Conservation (phyloP, 2,888 invertebrate species). For the Amphipyra tragopoginis region DNA sequence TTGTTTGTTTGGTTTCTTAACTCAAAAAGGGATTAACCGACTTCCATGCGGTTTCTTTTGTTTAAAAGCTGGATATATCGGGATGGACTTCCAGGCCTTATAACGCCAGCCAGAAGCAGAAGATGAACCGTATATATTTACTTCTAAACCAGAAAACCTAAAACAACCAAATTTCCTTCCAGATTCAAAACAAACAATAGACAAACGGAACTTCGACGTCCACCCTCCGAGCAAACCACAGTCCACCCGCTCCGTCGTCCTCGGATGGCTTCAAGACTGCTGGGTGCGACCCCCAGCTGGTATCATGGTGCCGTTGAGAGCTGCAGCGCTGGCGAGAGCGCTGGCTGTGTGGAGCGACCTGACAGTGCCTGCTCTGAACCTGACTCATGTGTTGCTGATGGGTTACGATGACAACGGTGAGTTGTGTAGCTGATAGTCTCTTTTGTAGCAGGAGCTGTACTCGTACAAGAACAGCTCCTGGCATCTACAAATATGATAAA, state of each 20-base stretch:
- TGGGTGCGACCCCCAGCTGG: constrained; percentile 85
- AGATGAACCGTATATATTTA: too few relatives aligned
- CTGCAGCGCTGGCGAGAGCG: constrained; percentile 77
- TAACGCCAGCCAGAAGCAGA: too few relatives aligned
- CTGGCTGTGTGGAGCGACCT: constrained; percentile 84
- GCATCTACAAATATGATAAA: too few relatives aligned
- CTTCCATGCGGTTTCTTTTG: too few relatives aligned
- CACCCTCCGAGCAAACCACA: constrained; percentile 51
- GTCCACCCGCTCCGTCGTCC: constrained; percentile 74
- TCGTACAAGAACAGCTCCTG: too few relatives aligned
- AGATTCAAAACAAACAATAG: constrained; percentile 59
- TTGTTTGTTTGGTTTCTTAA: too few relatives aligned
- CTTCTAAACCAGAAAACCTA: neutral
- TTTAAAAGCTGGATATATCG: too few relatives aligned
- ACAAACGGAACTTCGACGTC: constrained; percentile 64
- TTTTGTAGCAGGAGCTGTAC: too few relatives aligned
- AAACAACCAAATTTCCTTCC: constrained; percentile 7
- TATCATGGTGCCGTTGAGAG: constrained; percentile 82
- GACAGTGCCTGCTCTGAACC: constrained; percentile 73
- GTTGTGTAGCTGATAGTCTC: constrained; percentile 23
- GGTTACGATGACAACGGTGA: constrained; percentile 86
- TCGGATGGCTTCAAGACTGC: constrained; percentile 83
- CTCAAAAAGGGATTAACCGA: too few relatives aligned
- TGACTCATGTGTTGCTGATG: constrained; percentile 81
- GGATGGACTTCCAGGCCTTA: too few relatives aligned